Evolutionary conservation across 2,113 vertebrate species (phyloP).

Genomic region (Pachypanchax playfairii): DNA sequence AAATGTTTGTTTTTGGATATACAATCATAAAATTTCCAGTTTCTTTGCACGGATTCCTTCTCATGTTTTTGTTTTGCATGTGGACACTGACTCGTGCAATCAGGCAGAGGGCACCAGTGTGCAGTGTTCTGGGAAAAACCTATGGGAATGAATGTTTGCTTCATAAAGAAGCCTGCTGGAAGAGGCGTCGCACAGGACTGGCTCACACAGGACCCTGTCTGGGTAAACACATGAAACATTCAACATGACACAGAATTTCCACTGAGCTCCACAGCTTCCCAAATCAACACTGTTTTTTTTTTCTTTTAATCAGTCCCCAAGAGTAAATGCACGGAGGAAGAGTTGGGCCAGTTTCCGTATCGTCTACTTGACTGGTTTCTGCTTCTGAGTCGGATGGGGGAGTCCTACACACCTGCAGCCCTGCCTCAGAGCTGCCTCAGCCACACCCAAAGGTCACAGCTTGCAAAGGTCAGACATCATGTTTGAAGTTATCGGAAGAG

Average conservation of each 20-base stretch:
- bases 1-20: not conserved
- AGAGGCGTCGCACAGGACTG: conserved; percentile 68
- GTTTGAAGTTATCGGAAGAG: not conserved
- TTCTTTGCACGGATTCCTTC: not conserved
- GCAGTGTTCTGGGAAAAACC: conserved; percentile 79
- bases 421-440: conserved; percentile 63
- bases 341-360: conserved; percentile 78
- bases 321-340: conserved; percentile 46
- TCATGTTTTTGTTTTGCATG: not conserved
- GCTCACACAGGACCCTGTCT: conserved; percentile 75
- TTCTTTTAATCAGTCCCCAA: conserved; percentile 49
- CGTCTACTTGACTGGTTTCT: conserved; percentile 78
- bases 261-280: conserved; percentile 9
- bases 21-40: not conserved
- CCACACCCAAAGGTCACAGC: conserved; percentile 48
- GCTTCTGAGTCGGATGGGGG: conserved; percentile 72
- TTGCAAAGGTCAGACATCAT: conserved; percentile 56
- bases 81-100: conserved; percentile 37
- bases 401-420: conserved; percentile 51
- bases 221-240: conserved; percentile 60
- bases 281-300: conserved; percentile 33
- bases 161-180: conserved; percentile 78
- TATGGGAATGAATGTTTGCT: conserved; percentile 75
- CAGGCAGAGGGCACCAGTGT: conserved; percentile 80
- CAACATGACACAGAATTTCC: conserved; percentile 27